A percentile compares a stretch with the other conserved stretches of the same genome.
phyloP scores from a whole-genome alignment of 2,113 vertebrate genomes.

The Pteronura brasiliensis region DNA sequence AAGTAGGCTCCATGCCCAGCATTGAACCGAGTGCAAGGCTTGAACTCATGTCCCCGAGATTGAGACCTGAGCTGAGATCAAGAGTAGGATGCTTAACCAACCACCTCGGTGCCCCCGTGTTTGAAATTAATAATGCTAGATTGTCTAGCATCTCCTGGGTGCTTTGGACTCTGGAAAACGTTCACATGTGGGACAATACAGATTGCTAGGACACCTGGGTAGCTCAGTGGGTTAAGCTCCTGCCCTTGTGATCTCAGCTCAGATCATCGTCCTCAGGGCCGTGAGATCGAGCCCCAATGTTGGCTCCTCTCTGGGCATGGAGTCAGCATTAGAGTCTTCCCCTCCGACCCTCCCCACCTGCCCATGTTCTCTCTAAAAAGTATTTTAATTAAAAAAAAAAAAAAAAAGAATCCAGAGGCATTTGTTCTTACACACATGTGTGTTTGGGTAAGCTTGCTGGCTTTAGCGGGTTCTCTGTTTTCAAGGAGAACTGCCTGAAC shows the following conservation, averaged over 20 bases:
- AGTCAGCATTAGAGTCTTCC: neutral
- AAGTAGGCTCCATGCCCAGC: too few species aligned
- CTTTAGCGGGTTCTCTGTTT: neutral
- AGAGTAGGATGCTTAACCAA: neutral
- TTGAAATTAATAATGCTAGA: neutral
- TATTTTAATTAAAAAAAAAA: neutral
- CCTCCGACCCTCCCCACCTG: neutral
- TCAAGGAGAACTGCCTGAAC: slow-evolving; percentile 97
- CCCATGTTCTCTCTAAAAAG: neutral
- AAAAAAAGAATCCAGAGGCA: fast-evolving
- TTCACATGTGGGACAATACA: fast-evolving
- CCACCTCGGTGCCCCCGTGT: neutral
- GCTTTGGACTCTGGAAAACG: neutral
- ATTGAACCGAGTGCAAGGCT: too few species aligned
- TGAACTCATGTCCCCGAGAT: neutral
- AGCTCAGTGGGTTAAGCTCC: neutral
- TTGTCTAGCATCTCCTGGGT: neutral
- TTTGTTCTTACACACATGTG: fast-evolving
- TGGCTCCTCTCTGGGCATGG: neutral
- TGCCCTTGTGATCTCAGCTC: neutral
- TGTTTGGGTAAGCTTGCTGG: fast-evolving
- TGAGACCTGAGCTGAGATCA: neutral
- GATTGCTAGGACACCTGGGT: neutral
- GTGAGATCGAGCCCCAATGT: neutral
- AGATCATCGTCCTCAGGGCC: neutral